A percentile compares a stretch with the other conserved stretches of the same genome.
These are phyloP conservation scores for Zophobas morio DNA, from an alignment of 1,140 invertebrate genomes.

Conservation along the genomic window DNA sequence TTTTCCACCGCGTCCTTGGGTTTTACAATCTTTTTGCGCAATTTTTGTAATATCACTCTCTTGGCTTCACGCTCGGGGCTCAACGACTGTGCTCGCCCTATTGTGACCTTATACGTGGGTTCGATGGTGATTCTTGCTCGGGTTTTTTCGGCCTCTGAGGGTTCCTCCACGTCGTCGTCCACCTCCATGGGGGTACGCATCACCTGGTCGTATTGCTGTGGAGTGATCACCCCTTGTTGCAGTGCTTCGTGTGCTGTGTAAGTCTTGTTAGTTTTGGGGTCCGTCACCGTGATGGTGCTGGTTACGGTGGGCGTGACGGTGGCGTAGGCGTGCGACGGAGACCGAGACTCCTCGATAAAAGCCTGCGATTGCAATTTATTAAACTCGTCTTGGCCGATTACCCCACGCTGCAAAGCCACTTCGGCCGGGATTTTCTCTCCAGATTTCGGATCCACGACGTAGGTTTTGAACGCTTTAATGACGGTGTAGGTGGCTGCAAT, in stretches of 20 bases:
- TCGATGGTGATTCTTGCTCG: conserved; percentile 74
- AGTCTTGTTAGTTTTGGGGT: conserved; percentile 70
- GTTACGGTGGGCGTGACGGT: background rate
- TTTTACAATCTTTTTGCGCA: conserved; percentile 81
- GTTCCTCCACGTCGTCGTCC: conserved; percentile 62
- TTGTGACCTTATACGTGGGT: conserved; percentile 78
- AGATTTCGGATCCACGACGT: conserved; percentile 84
- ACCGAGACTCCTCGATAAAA: conserved; percentile 55
- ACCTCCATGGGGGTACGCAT: conserved; percentile 44
- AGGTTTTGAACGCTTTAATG: conserved; percentile 71
- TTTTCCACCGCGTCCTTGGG: conserved; percentile 80
- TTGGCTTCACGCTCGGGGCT: conserved; percentile 75
- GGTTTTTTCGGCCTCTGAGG: conserved; percentile 73
- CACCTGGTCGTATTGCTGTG: conserved; percentile 64
- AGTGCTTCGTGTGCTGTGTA: conserved; percentile 72
- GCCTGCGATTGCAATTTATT: conserved; percentile 71
- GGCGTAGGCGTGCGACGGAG: conserved; percentile 1
- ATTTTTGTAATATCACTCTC: conserved; percentile 82
- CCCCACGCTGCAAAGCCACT: conserved; percentile 84
- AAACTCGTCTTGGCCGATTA: conserved; percentile 77
- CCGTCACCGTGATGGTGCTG: conserved; percentile 60
- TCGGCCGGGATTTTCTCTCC: conserved; percentile 83
- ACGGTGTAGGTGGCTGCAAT: conserved; percentile 75
- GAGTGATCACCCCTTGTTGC: conserved; percentile 70
- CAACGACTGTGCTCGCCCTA: conserved; percentile 73